Evolutionary conservation across 2,888 invertebrate species (phyloP), one percentile per base, ranked within the genome.

Genomic region (Eristalis arbustorum): DNA sequence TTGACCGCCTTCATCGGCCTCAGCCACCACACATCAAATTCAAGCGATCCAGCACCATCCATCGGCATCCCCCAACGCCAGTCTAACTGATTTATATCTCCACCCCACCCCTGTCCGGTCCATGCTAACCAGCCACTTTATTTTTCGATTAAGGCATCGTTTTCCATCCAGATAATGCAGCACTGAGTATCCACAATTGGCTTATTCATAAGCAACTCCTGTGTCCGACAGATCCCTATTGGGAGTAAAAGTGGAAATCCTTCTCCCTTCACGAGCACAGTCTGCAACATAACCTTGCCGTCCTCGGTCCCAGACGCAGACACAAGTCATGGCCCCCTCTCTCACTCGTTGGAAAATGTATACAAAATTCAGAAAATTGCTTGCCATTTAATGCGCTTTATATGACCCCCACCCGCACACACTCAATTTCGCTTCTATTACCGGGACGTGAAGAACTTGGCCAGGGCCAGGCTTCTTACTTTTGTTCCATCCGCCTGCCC

Each of bases 331-430:
- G 49, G 42, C n/a, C 40, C 8, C 13, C 49, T 8, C 31, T 31
- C 31, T 8, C 31, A 5, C 31, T 31, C 31, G 4, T n/a, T 18
- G 22, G 40, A 49, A 67, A 62, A 73, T 71, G 59, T 75, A 61
- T 77, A 66, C 49, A 71, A 74, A 71, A 71, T 82, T 78, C 74
- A 74, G 74, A 82, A 87, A 83, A 87, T 83, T 83, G 87, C 87
- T 83, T 87, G 87, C 74, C 83, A 78, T 83, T 87, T 87, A 83
- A 87, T 78, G 75, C 78, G 75, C 78, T 87, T 87, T 82, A 78
- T 87, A 57, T 78, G 74, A 72, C 69, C 77, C 78, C 49, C 49
- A 0, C 4, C 49, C 18, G 0, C 49, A 18, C 75, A 77, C 61
- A 84, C 68, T 73, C 80, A 76, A 84, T 80, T 72, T 64, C 56